Base-by-base conservation (phyloP, 2,113 vertebrate genomes). In the Anguilla japonica region DNA sequence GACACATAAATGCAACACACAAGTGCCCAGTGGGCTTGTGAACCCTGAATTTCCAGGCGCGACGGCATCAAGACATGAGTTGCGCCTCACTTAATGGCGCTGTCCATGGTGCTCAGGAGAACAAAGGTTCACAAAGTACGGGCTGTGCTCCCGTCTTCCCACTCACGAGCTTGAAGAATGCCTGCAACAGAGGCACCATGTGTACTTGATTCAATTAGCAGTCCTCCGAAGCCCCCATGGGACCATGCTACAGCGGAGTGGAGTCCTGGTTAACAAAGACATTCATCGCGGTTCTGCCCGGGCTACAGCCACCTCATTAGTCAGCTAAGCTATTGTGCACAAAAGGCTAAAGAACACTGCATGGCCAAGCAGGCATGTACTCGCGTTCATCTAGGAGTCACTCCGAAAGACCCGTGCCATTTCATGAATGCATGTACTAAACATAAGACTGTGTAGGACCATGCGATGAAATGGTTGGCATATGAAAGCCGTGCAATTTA, bases 171-270 rank as follows among this genome's bases (percentile, higher is more conserved):
- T 71, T 90, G 91, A 90, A 93, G 92, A 92, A 91, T 91, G 91
- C 18, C 90, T 89, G 93, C 84, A 88, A 43, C 90, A 90, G 81
- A 89, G 92, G 94, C 89, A 89, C 50, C 94, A 89, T 92, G 90
- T 88, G 94, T 89, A 95, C 94, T 95, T 97, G 96, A 98, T 98
- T 99, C 96, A 98, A 98, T 99, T 98, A 98, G 93, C 91, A 88
- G 91, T 93, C 92, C 94, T 96, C 95, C 92, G 96, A 96, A 95
- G 89, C 89, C 89, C 96, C 97, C 96, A 26, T 16, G 96, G 97
- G 97, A 95, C 26, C 11, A 40, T 80, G 84, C 79, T 89, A 15
- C 16, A n/a, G 56, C 0, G 5, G 91, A 90, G 63, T 83, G 91
- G 90, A 91, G 92, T 94, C 95, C 94, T 91, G 93, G 92, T 95